Evolutionary conservation across 2,113 vertebrate species (phyloP), one percentile per base, ranked within the genome.

Genomic region (Hydropotes inermis): DNA sequence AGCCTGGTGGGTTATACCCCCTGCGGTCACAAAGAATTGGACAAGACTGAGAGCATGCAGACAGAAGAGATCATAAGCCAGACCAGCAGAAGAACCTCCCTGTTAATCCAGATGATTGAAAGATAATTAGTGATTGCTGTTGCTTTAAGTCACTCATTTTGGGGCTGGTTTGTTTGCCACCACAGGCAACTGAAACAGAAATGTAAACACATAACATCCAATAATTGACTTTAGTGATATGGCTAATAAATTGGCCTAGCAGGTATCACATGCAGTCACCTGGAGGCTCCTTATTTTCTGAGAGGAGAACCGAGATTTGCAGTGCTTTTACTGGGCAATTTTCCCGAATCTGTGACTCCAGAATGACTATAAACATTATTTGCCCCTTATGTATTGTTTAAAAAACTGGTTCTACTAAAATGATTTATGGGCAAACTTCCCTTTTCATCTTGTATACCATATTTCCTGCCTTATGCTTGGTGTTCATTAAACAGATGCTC

Each of bases 391-490:
- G 95, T 89, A 96, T 97, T 98, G 91, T 97, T 97, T 97, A 97
- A 92, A 97, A 98, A 95, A 89, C 88, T 95, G 93, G 85, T 97
- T 97, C 93, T 87, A 91, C 85, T 58, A 76, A 74, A 83, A 91
- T 97, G 97, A 98, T 98, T 98, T 97, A 97, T 97, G 96, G 95
- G 97, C 92, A 97, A 96, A 94, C 97, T 97, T 98, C 79, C 87
- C 61, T 91, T 95, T 95, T 94, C 94, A 47, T 96, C 67, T 16
- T 95, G 88, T 96, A 70, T 92, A 91, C 93, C 98, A 97, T 97
- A 97, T 98, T 97, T 98, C 86, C 82, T 95, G 94, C 98, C 97
- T 91, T 97, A 97, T 97, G 97, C 54, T 97, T 60, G 87, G 70
- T 94, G 95, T 90, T 98, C 92, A 92, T 97, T 97, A 97, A 96